Percentiles rank a stretch among this genome's conserved stretches.
These are phyloP conservation scores for Platyrinchus mystaceus DNA, from an alignment of 2,797 vertebrate genomes.

Conservation along the genomic window DNA sequence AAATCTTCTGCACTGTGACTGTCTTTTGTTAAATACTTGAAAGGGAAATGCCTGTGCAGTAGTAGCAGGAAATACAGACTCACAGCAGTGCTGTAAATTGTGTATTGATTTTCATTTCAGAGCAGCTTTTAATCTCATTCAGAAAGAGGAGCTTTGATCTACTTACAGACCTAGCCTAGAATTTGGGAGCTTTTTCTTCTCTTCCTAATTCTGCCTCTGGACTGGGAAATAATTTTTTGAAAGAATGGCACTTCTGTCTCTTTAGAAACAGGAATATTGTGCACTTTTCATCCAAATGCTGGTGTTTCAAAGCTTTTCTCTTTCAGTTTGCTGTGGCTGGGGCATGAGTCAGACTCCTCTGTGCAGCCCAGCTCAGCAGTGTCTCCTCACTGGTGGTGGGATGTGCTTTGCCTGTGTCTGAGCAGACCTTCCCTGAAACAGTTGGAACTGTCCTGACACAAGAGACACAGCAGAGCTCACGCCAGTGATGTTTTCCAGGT, in stretches of 20 bases:
- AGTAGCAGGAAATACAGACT: neutral
- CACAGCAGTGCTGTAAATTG: neutral
- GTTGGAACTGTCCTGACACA: constrained; percentile 9
- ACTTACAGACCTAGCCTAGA: neutral
- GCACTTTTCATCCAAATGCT: neutral
- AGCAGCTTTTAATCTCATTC: neutral
- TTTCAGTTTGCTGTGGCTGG: neutral
- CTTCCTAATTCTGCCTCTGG: neutral
- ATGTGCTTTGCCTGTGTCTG: neutral
- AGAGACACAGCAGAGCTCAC: neutral
- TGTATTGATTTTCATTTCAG: neutral
- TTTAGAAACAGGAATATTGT: neutral
- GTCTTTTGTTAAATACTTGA: neutral
- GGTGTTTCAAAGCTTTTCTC: neutral
- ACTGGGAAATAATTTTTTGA: neutral
- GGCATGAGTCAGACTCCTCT: neutral
- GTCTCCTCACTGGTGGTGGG: neutral
- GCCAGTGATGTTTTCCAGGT: constrained; percentile 2
- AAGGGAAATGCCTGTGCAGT: neutral
- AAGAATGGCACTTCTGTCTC: neutral
- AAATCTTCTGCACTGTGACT: neutral
- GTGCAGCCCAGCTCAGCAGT: neutral
- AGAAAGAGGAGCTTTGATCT: neutral
- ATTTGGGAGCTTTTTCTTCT: neutral
- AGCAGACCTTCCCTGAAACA: neutral